Evolutionary conservation across 2,888 invertebrate species (phyloP), one percentile per base, ranked within the genome.

Genomic region (Tetragonula carbonaria): DNA sequence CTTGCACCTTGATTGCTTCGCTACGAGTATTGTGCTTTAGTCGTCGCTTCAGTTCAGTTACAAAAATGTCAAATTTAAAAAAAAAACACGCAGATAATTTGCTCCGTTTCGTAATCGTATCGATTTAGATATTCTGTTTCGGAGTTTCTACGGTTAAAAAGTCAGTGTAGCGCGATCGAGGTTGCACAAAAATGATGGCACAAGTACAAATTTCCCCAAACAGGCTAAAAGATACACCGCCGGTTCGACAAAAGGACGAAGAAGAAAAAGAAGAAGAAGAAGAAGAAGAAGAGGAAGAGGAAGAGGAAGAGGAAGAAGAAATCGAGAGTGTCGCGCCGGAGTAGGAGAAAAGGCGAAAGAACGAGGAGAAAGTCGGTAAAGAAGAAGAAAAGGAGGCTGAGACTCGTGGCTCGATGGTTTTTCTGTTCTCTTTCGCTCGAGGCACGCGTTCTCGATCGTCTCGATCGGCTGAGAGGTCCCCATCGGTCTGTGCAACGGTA

Each of bases 401-500:
- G 62, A 38, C 68, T 78, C 76, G 50, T n/a, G n/a, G 74, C 59
- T 51, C 68, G n/a, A n/a, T 59, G 75, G 67, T 14, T 80, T 75
- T 86, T 85, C 87, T 86, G 77, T 90, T 86, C 86, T 82, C 80
- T 63, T 85, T 70, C 77, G 78, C 23, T 62, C 21, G 13, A 51
- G 70, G 77, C 78, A 62, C 74, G 72, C 73, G 45, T 45, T 45
- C 45, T 45, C 45, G 45, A 45, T 45, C 45, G 45, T 33, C 33
- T 33, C 33, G 33, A 33, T 33, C 33, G 33, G 88, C 72, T 89
- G 87, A 82, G 53, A 28, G 68, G 74, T 77, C 84, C 68, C 80
- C 84, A 33, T 33, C 33, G 86, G 80, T 78, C 85, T 76, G 80
- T 75, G 65, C 90, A 91, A 90, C 91, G 88, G 90, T 87, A 90